Base-by-base conservation (phyloP, 2,797 vertebrate genomes). In the Forpus xanthops region DNA sequence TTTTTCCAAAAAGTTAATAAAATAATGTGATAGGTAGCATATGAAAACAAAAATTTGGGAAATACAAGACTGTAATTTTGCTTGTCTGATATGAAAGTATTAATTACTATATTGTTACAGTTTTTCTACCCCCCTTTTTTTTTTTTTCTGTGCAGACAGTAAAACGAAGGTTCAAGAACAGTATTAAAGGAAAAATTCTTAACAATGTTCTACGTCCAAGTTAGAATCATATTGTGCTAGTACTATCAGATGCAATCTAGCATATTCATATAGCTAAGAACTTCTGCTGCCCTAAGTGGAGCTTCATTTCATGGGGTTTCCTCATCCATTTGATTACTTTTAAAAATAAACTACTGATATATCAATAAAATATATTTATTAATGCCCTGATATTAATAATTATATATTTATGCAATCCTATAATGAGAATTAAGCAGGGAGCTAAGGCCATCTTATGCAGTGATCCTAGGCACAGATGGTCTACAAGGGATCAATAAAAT, bases 211-310 rank as follows among this genome's bases (percentile, higher is more conserved):
- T 66, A 31, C 21, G 44, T 49, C 20, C 5, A 56, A 49, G 4
- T 62, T 44, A 28, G 10, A 10, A 23, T 55, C 11, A 15, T 41
- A n/a, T 44, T 0, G 0, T 44, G 11, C 5, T 11, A 8, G 12
- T 42, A 76, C 5, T 66, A 31, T 4, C 24, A 56, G 41, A 24
- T 50, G 7, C 11, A 25, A 77, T 61, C 25, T 77, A 67, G 10
- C 2, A 6, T 60, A 39, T 53, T 65, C 45, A 50, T 16, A 13
- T 15, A 35, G 6, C 11, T 27, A 55, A 50, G 37, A 67, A 8
- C 6, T 52, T 67, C 53, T 56, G 15, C 24, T 39, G 25, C 19
- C 23, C 10, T 60, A 65, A 30, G 7, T 28, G 7, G 8, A 49
- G 60, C 13, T 50, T 66, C 25, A 49, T 47, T 81, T 49, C 70